Percentiles rank a stretch among this genome's conserved stretches.
phyloP scores from a whole-genome alignment of 2,888 invertebrate genomes.

The Watsonalla binaria region DNA sequence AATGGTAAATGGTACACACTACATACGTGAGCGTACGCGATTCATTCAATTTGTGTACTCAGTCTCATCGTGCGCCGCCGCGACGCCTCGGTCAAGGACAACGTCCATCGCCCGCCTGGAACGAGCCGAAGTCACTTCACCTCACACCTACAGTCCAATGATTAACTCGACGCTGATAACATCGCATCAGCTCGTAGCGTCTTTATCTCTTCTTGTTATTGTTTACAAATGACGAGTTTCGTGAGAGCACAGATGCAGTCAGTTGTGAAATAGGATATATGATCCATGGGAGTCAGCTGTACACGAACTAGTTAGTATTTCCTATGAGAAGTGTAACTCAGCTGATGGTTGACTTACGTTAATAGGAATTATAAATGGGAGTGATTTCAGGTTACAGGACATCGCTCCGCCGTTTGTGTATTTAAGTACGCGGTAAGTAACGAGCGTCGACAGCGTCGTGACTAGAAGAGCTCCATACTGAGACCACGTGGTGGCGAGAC shows the following conservation, averaged over 20 bases:
- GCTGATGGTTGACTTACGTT: too few relatives aligned
- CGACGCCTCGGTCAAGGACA: constrained; percentile 67
- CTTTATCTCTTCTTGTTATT: constrained; percentile 27
- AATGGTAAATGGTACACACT: constrained; percentile 71
- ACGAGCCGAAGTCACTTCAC: constrained; percentile 32
- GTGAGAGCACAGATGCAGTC: constrained; percentile 16
- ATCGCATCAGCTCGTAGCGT: constrained; percentile 7
- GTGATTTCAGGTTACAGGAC: constrained; percentile 1
- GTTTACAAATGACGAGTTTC: constrained; percentile 40
- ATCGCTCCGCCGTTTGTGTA: not conserved
- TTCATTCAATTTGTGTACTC: constrained; percentile 76
- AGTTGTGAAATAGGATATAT: constrained; percentile 14
- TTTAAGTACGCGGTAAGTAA: not conserved
- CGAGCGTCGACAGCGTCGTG: constrained; percentile 5
- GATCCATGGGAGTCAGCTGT: constrained; percentile 3
- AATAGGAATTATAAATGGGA: too few relatives aligned
- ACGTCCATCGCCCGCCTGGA: constrained; percentile 58
- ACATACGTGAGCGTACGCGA: constrained; percentile 66
- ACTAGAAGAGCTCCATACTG: constrained; percentile 22
- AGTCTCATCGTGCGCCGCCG: constrained; percentile 46
- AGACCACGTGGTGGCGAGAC: constrained; percentile 58
- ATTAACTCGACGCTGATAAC: constrained; percentile 15
- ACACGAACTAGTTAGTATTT: constrained; percentile 12
- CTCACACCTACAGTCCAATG: constrained; percentile 32
- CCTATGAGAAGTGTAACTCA: not conserved